Evolutionary conservation across 2,113 vertebrate genomes (phyloP), one percentile per base, ranked within the genome.

Genomic region (Chaetura pelagica): DNA sequence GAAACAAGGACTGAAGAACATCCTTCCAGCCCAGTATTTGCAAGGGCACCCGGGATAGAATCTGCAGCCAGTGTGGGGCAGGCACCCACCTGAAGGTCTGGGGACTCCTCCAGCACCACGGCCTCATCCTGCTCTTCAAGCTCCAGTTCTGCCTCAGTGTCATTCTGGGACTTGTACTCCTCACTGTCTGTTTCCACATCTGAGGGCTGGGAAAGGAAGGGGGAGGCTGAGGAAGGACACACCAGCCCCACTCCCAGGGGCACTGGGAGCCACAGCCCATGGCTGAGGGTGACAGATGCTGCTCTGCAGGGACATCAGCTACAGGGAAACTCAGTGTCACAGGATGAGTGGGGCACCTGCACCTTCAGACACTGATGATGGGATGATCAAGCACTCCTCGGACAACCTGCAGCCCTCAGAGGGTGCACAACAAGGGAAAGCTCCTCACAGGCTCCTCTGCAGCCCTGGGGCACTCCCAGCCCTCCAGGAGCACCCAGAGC

Each of bases 71-170:
- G 29, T 4, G 3, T 0, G 3, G 58, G 18, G 51, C 66, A 57
- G n/a, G 9, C 4, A 4, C 84, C 27, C 38, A 96, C 97, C 89
- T 29, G 58, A 23, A 10, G 26, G 19, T 11, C 59, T 3, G 18
- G 18, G 2, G 26, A 14, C 24, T 96, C 92, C 52, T 98, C 93
- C 67, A 96, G 97, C 32, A 93, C 27, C 0, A 64, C 0, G 6
- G 34, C 1, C 6, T 91, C 90, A 11, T 94, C 40, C 10, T 78
- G 84, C 35, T 97, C 95, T 46, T 96, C 97, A 13, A 97, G n/a
- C 55, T 99, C 98, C 77, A 98, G 15, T 30, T 98, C 98, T 8
- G 93, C 97, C 64, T 98, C 98, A 0, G 98, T 99, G 75, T 97
- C 87, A 17, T 98, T 98, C n/a, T 98, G 97, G 1, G 98, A 97